Base-by-base conservation (phyloP, 1,140 invertebrate species). In the Teleopsis dalmanni region DNA sequence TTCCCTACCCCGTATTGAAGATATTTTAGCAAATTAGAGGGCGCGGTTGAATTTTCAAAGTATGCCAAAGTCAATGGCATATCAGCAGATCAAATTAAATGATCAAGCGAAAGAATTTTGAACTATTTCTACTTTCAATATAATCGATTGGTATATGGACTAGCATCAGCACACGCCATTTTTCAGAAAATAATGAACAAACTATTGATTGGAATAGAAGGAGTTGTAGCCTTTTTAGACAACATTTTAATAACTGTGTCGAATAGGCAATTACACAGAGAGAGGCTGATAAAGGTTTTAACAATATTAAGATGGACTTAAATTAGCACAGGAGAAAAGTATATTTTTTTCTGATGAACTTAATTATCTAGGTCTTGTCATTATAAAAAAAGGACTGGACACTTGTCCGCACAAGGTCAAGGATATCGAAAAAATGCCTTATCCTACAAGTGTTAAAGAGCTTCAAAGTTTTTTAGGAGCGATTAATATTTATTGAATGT, bases 401-500 rank as follows among this genome's bases (percentile, higher is more conserved):
- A 56, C 51, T 11, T 47, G 49, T 51, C 19, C 25, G 3, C 16
- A 47, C 2, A 60, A 59, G 37, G 50, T 65, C 11, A 47, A 52
- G 7, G 53, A 55, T 3, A 61, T 67, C 18, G 11, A 37, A 2
- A 38, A 31, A 27, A 50, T 53, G 10, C 54, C 55, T 3, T 46
- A 34, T 14, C 61, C 61, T 1, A 45, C 10, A 27, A 52, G 59
- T 43, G 33, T 60, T 2, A 53, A 55, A 5, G 47, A 65, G 41
- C 37, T 69, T 34, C 51, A 56, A 34, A 50, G 55, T 10, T 65
- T 65, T 50, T 19, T 64, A 34, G 62, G 62, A 1, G 40, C 59
- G 14, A 50, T 62, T 14, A 64, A 58, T 52, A 66, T 60, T 54
- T 66, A 61, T 54, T 36, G 53, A 2, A 57, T 59, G 42, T 72